Conservation (phyloP, 2,797 vertebrate genomes). For the Girardinus metallicus region DNA sequence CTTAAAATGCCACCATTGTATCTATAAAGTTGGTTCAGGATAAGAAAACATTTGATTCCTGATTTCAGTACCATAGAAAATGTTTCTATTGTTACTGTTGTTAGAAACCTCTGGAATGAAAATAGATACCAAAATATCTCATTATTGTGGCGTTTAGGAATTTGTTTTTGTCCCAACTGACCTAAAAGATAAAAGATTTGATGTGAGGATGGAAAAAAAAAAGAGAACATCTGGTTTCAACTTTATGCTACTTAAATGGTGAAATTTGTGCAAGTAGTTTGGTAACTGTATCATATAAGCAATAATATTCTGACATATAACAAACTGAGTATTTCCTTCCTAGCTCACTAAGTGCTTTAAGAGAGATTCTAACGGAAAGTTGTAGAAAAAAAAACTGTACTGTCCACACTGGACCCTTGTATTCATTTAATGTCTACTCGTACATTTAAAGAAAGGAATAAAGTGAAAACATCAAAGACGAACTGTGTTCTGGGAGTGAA, state of each 20-base stretch:
- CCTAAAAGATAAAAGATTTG: background rate
- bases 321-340: background rate
- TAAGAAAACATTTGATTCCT: background rate
- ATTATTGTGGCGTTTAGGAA: background rate
- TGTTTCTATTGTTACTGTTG: background rate
- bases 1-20: background rate
- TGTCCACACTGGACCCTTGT: constrained; percentile 13
- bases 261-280: constrained; percentile 26
- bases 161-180: background rate
- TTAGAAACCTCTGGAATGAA: background rate
- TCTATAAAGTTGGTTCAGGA: background rate
- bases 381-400: constrained; percentile 24
- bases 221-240: background rate
- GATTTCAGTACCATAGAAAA: background rate
- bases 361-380: constrained; percentile 39
- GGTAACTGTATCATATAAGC: constrained; percentile 2
- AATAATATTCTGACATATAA: constrained; percentile 9
- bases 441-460: constrained; percentile 33
- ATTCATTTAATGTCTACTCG: constrained; percentile 25
- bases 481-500: constrained; percentile 28
- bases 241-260: constrained; percentile 21
- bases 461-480: constrained; percentile 41
- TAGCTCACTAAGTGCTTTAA: background rate
- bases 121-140: background rate
- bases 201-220: background rate